Conservation (phyloP, 2,113 vertebrate genomes). For the Percopsis transmontana region DNA sequence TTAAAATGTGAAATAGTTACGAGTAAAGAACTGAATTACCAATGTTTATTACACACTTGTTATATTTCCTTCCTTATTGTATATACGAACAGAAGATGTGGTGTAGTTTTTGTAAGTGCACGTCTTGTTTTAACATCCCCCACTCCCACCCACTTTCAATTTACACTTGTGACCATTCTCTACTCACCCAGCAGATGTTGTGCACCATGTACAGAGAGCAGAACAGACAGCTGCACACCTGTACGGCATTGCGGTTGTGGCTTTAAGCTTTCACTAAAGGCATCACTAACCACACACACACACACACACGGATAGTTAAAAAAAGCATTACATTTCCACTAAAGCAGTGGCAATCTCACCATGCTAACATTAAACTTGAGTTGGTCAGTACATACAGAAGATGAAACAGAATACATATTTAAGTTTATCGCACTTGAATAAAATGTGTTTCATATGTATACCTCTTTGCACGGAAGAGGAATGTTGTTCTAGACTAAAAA, state of each 20-base stretch:
- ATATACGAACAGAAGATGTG: no score
- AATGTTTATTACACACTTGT: no score
- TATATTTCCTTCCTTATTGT: no score
- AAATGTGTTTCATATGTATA: not conserved
- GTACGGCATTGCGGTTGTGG: constrained; percentile 54
- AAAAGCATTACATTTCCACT: not conserved
- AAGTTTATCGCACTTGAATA: not conserved
- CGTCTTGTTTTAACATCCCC: no score
- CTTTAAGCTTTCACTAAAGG: constrained; percentile 52
- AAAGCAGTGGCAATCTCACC: constrained; percentile 2
- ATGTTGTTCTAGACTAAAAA: constrained; percentile 37
- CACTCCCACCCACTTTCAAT: no score
- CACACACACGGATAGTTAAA: fast-evolving
- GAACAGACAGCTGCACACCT: constrained; percentile 54
- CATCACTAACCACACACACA: constrained; percentile 34
- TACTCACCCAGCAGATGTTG: not conserved
- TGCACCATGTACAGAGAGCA: not conserved
- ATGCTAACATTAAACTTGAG: not conserved
- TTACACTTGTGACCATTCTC: no score
- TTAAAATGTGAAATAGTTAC: no score
- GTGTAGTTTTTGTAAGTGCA: no score
- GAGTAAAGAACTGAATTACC: no score
- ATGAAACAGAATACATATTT: no score
- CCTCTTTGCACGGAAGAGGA: not conserved
- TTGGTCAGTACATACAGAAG: no score